Conservation (phyloP, 2,797 vertebrate species). For the Vultur gryphus region DNA sequence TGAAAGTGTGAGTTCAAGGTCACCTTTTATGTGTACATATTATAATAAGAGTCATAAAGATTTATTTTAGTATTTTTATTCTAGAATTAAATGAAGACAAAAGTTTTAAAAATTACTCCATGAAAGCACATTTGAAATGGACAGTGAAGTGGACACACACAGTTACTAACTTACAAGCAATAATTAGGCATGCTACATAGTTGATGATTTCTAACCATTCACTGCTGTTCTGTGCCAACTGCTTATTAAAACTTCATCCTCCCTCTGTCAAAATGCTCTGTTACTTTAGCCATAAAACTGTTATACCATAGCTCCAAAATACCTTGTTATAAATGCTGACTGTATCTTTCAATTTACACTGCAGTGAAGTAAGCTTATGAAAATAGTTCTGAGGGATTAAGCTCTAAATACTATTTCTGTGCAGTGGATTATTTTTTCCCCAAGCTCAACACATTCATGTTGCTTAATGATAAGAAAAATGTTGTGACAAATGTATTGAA, state of each 20-base stretch:
- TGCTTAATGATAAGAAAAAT: conserved; percentile 43
- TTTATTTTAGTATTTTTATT: background rate
- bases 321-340: conserved; percentile 49
- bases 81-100: background rate
- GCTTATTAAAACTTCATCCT: conserved; percentile 24
- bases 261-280: background rate
- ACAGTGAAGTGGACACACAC: background rate
- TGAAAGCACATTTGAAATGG: background rate
- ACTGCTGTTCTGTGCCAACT: background rate
- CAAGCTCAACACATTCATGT: conserved; percentile 12
- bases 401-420: conserved; percentile 44
- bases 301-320: conserved; percentile 10
- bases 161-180: background rate
- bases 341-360: conserved; percentile 51
- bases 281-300: conserved; percentile 13
- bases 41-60: background rate
- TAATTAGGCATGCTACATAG: background rate
- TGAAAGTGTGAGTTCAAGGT: background rate
- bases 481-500: conserved; percentile 22
- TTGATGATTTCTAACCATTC: background rate
- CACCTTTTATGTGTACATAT: background rate
- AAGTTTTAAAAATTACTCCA: background rate
- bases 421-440: conserved; percentile 56
- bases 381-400: conserved; percentile 58
- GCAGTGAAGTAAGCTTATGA: conserved; percentile 36